Evolutionary conservation across 2,888 invertebrate species (phyloP).

Genomic region (Cistogaster globosa): DNA sequence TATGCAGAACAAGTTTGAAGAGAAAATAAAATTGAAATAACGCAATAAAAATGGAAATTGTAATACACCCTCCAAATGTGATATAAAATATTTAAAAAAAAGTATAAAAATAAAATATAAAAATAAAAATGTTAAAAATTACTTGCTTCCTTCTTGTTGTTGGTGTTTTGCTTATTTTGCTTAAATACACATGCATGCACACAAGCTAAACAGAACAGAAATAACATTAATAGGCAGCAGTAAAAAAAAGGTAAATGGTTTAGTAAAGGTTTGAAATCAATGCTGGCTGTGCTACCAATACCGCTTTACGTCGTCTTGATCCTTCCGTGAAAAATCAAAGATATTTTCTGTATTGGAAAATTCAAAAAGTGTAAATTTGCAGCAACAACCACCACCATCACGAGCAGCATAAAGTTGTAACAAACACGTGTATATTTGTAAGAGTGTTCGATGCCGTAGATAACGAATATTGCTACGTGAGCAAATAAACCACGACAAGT

Average conservation of each 20-base stretch:
- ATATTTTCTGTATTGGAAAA: slow-evolving; percentile 55
- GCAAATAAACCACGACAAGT: slow-evolving; percentile 67
- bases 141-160: slow-evolving; percentile 39
- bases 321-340: slow-evolving; percentile 68
- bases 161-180: background rate
- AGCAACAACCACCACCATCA: slow-evolving; percentile 1
- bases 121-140: slow-evolving; percentile 56
- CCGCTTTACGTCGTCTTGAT: slow-evolving; percentile 38
- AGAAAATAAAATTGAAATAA: slow-evolving; percentile 69
- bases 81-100: slow-evolving; percentile 52
- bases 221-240: slow-evolving; percentile 31
- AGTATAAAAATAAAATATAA: slow-evolving; percentile 20
- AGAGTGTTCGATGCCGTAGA: slow-evolving; percentile 5
- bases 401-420: background rate
- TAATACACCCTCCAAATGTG: slow-evolving; percentile 63
- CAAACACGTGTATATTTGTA: slow-evolving; percentile 23
- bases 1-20: slow-evolving; percentile 34
- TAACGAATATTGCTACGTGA: slow-evolving; percentile 50
- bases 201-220: slow-evolving; percentile 21
- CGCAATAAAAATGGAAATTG: slow-evolving; percentile 72
- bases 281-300: slow-evolving; percentile 41
- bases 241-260: slow-evolving; percentile 53
- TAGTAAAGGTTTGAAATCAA: slow-evolving; percentile 55
- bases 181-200: slow-evolving; percentile 41
- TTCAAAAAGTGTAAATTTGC: slow-evolving; percentile 53